Evolutionary conservation across 2,113 vertebrate species (phyloP).

Genomic region (Sclerurus mexicanus): DNA sequence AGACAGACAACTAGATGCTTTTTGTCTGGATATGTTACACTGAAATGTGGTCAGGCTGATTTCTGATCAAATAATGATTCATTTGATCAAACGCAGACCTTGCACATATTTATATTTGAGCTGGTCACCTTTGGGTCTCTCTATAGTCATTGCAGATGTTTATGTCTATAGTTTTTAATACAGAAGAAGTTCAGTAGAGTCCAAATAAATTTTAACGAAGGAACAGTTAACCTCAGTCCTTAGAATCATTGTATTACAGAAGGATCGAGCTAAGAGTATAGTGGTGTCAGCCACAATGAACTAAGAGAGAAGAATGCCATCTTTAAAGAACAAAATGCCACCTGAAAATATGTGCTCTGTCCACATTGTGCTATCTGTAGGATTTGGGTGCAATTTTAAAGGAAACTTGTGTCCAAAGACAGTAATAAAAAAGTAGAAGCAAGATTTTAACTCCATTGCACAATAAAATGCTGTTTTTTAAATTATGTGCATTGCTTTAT

Average conservation of each 20-base stretch:
- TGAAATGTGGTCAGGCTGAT: background rate
- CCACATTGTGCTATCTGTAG: background rate
- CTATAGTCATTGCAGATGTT: background rate
- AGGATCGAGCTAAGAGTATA: background rate
- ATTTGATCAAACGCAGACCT: background rate
- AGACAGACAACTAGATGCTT: background rate
- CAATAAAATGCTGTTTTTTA: rapidly evolving
- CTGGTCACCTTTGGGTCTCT: background rate
- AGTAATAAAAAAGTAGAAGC: background rate
- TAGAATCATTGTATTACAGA: background rate
- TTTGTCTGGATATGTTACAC: background rate
- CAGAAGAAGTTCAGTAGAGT: background rate
- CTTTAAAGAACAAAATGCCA: background rate
- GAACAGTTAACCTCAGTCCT: background rate
- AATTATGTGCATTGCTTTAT: background rate
- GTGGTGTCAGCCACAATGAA: background rate
- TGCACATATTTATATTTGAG: background rate
- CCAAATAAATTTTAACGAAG: background rate
- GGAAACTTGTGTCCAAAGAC: background rate
- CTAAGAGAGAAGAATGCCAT: background rate
- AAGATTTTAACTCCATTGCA: background rate
- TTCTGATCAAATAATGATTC: background rate
- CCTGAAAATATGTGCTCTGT: background rate
- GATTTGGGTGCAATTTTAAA: background rate
- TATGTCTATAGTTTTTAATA: background rate